These are phyloP conservation scores for Plebejus melissa DNA, from an alignment of 2,888 invertebrate genomes.

Conservation along the genomic window DNA sequence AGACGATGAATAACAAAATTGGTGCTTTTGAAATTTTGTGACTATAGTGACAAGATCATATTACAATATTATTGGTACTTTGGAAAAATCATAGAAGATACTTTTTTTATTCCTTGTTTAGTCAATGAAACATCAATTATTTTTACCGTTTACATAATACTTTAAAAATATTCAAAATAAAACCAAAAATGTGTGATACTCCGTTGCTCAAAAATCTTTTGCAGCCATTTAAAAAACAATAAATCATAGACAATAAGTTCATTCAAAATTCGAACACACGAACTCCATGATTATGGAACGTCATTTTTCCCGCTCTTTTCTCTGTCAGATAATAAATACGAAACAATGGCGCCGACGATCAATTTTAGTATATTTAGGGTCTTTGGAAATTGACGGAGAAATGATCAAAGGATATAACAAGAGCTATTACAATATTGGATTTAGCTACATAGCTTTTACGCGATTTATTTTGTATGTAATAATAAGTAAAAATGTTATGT, in stretches of 20 bases:
- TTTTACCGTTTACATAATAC: no score
- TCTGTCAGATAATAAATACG: conserved; percentile 16
- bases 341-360: conserved; percentile 37
- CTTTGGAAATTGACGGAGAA: conserved; percentile 35
- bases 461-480: not conserved
- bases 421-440: conserved; percentile 56
- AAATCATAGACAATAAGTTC: not conserved
- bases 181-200: no score
- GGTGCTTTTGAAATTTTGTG: no score
- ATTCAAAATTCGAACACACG: conserved; percentile 15
- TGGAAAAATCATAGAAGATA: no score
- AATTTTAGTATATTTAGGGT: conserved; percentile 30
- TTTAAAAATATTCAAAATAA: no score
- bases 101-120: no score
- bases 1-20: no score
- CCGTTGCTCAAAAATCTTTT: not conserved
- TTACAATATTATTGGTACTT: no score
- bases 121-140: no score
- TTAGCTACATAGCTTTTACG: conserved; percentile 40
- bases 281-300: conserved; percentile 13
- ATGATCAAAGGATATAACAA: conserved; percentile 47
- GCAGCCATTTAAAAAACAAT: not conserved
- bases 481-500: not conserved
- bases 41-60: no score
- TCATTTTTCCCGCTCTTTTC: conserved; percentile 12